Conservation (phyloP, 1,140 invertebrate genomes). For the Heliconius hewitsoni region DNA sequence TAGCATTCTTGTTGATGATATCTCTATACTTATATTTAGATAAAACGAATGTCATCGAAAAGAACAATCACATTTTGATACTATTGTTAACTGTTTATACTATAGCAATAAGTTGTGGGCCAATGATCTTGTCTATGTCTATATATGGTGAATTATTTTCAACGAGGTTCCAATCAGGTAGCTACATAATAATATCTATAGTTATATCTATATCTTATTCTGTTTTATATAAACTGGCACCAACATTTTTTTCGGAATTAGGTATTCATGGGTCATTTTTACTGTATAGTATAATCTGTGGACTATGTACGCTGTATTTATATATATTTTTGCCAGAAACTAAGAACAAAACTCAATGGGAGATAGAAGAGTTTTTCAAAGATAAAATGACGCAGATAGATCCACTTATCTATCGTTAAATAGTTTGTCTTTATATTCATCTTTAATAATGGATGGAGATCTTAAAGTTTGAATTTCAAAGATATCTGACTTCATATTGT, state of each 20-base stretch:
- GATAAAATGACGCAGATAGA: background rate
- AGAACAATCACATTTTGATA: slow-evolving; percentile 27
- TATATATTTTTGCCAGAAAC: slow-evolving; percentile 29
- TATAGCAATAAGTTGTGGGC: slow-evolving; percentile 26
- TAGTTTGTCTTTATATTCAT: background rate
- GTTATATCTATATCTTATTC: slow-evolving; percentile 22
- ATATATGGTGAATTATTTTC: slow-evolving; percentile 30
- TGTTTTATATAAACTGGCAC: slow-evolving; percentile 20
- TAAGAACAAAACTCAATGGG: slow-evolving; percentile 28
- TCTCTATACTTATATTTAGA: slow-evolving; percentile 25
- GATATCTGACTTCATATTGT: no score
- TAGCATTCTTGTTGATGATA: slow-evolving; percentile 19
- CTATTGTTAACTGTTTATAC: slow-evolving; percentile 20
- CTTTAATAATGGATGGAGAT: background rate
- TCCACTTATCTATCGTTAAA: background rate
- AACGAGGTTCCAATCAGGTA: slow-evolving; percentile 21
- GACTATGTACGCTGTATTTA: slow-evolving; percentile 27
- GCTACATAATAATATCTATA: background rate
- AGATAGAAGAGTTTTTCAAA: slow-evolving; percentile 26
- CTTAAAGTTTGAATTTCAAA: background rate
- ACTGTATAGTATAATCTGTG: slow-evolving; percentile 23
- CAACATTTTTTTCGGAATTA: slow-evolving; percentile 17
- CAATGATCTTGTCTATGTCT: slow-evolving; percentile 24
- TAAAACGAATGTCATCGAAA: slow-evolving; percentile 4
- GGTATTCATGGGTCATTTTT: slow-evolving; percentile 31